A percentile compares a stretch with the other conserved stretches of the same genome.
Evolutionary conservation across 2,888 invertebrate species (phyloP).

Genomic region (Temnothorax unifasciatus): DNA sequence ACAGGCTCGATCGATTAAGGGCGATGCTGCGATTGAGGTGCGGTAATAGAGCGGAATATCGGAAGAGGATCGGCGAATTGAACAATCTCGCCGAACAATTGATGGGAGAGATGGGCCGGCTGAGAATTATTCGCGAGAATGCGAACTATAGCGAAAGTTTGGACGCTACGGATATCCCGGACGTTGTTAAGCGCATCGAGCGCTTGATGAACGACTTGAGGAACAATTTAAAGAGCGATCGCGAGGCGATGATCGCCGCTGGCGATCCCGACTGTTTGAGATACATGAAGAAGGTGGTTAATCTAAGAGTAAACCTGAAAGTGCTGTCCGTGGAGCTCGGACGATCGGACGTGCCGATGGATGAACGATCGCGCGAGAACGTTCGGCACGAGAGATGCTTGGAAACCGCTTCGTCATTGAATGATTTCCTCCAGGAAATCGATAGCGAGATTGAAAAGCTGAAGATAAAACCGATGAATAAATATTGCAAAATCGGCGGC

Average conservation of each 20-base stretch:
- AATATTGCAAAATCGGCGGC: slow-evolving; percentile 54
- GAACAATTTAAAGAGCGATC: slow-evolving; percentile 71
- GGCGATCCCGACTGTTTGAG: slow-evolving; percentile 66
- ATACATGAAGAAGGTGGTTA: slow-evolving; percentile 70
- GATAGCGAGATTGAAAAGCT: slow-evolving; percentile 64
- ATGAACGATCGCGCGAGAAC: not conserved
- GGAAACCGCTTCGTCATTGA: slow-evolving; percentile 42
- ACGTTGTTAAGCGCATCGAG: slow-evolving; percentile 53
- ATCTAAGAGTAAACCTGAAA: slow-evolving; percentile 62
- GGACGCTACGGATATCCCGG: not conserved
- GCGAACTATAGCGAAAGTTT: not conserved
- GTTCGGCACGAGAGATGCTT: not conserved
- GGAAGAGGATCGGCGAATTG: slow-evolving; percentile 68
- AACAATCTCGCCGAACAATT: slow-evolving; percentile 62
- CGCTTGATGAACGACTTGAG: slow-evolving; percentile 64
- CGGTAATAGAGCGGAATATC: slow-evolving; percentile 65
- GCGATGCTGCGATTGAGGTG: slow-evolving; percentile 68
- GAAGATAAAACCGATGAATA: slow-evolving; percentile 60
- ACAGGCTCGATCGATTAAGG: slow-evolving; percentile 65
- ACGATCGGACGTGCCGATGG: slow-evolving; percentile 5
- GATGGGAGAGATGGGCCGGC: slow-evolving; percentile 51
- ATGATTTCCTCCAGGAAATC: slow-evolving; percentile 64
- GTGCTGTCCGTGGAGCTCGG: slow-evolving; percentile 62
- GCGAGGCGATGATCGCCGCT: slow-evolving; percentile 66
- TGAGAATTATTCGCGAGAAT: slow-evolving; percentile 53